phyloP scores from a whole-genome alignment of 2,888 invertebrate genomes.

The Elmis aenea region DNA sequence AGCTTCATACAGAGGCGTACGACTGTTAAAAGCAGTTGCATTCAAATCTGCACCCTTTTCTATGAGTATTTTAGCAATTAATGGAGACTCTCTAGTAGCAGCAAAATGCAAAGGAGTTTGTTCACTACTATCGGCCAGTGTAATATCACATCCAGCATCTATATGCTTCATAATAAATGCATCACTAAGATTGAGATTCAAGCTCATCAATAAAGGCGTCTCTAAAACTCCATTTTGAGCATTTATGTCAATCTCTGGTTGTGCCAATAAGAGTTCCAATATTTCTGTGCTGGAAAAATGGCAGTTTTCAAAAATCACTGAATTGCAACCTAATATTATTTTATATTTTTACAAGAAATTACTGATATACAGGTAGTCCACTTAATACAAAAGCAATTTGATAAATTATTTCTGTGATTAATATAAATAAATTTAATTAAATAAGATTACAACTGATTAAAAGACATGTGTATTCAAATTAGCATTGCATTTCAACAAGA shows the following conservation, averaged over 20 bases:
- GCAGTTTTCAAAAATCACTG: too few relatives aligned
- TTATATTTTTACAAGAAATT: too few relatives aligned
- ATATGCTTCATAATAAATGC: too few relatives aligned
- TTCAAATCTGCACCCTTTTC: constrained; percentile 31
- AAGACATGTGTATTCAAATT: too few relatives aligned
- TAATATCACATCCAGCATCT: too few relatives aligned
- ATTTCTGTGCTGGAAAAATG: constrained; percentile 29
- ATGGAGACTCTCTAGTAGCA: constrained; percentile 15
- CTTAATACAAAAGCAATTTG: too few relatives aligned
- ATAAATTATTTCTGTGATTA: too few relatives aligned
- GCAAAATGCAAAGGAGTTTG: constrained; percentile 31
- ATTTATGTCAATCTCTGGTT: constrained; percentile 26
- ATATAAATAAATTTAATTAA: too few relatives aligned
- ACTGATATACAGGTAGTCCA: too few relatives aligned
- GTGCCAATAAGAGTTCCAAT: constrained; percentile 24
- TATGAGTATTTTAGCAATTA: constrained; percentile 26
- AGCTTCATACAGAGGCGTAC: constrained; percentile 32
- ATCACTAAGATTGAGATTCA: constrained; percentile 24
- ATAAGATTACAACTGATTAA: too few relatives aligned
- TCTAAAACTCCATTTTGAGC: constrained; percentile 28
- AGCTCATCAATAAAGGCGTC: constrained; percentile 22
- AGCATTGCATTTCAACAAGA: too few relatives aligned
- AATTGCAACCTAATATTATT: too few relatives aligned
- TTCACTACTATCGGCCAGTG: constrained; percentile 24
- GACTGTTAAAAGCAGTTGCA: constrained; percentile 24